Conservation (phyloP, 1,140 invertebrate species). For the Drosophila pachea region DNA sequence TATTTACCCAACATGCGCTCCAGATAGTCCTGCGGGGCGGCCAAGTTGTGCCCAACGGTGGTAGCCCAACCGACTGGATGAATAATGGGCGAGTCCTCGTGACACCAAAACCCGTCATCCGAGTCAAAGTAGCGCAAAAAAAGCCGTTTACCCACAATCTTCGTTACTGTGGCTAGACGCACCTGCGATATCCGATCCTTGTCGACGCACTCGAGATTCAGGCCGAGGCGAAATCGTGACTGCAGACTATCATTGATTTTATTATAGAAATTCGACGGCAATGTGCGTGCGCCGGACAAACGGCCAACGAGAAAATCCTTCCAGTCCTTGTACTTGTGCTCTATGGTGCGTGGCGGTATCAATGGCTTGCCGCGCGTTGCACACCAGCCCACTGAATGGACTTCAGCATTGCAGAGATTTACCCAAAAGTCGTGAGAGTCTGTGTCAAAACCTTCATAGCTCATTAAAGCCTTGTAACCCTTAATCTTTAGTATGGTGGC, state of each 20-base stretch:
- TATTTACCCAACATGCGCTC: conserved; percentile 81
- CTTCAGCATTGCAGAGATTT: conserved; percentile 93
- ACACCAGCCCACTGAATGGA: conserved; percentile 98
- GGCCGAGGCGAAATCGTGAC: conserved; percentile 89
- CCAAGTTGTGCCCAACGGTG: conserved; percentile 90
- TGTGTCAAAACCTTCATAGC: conserved; percentile 96
- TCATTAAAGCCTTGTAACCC: conserved; percentile 94
- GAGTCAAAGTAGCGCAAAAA: conserved; percentile 94
- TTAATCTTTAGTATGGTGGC: conserved; percentile 94
- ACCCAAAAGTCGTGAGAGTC: conserved; percentile 96
- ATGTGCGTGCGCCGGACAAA: conserved; percentile 93
- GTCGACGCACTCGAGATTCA: conserved; percentile 95
- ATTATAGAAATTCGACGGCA: conserved; percentile 94
- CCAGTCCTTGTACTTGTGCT: conserved; percentile 96
- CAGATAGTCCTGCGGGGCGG: conserved; percentile 88
- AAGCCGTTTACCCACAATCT: conserved; percentile 94
- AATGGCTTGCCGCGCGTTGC: conserved; percentile 95
- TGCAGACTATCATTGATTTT: conserved; percentile 91
- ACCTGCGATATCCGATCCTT: conserved; percentile 97
- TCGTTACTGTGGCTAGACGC: conserved; percentile 91
- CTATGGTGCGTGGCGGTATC: conserved; percentile 93
- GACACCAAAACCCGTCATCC: conserved; percentile 95
- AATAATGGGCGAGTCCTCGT: conserved; percentile 95
- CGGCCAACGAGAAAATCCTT: conserved; percentile 95
- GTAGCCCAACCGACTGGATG: conserved; percentile 97